Evolutionary conservation across 2,113 vertebrate genomes (phyloP).

Genomic region (Columba livia): DNA sequence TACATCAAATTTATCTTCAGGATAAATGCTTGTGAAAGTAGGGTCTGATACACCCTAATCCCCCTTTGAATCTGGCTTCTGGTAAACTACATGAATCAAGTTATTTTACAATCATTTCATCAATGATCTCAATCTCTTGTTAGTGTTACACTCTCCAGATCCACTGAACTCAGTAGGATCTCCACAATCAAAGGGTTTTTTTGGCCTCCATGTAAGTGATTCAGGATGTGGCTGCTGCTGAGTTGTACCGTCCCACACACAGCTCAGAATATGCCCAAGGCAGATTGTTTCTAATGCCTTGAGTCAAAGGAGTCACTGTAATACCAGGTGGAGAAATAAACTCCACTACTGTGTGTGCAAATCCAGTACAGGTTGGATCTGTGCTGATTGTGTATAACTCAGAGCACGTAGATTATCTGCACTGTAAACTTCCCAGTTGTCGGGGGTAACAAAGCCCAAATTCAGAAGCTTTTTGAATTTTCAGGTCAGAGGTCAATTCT

Average conservation of each 20-base stretch:
- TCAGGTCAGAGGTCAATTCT: neutral
- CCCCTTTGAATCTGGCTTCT: neutral
- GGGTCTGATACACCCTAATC: neutral
- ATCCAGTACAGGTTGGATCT: neutral
- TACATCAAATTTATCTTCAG: neutral
- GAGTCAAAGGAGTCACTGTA: neutral
- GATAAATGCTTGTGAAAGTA: neutral
- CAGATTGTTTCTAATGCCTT: neutral
- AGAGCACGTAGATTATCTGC: neutral
- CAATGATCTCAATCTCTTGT: neutral
- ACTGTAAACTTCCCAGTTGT: fast-evolving
- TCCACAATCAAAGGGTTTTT: neutral
- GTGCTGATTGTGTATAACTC: neutral
- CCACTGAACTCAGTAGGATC: neutral
- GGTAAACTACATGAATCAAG: neutral
- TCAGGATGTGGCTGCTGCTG: neutral
- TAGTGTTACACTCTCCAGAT: neutral
- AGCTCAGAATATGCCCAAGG: neutral
- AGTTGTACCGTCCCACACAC: neutral
- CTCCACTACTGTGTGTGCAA: neutral
- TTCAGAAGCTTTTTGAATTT: neutral
- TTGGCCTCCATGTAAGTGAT: neutral
- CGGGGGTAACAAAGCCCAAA: neutral
- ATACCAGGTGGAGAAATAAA: neutral
- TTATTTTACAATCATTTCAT: neutral